Base-by-base conservation (phyloP, 2,113 vertebrate genomes). In the Gavia stellata region DNA sequence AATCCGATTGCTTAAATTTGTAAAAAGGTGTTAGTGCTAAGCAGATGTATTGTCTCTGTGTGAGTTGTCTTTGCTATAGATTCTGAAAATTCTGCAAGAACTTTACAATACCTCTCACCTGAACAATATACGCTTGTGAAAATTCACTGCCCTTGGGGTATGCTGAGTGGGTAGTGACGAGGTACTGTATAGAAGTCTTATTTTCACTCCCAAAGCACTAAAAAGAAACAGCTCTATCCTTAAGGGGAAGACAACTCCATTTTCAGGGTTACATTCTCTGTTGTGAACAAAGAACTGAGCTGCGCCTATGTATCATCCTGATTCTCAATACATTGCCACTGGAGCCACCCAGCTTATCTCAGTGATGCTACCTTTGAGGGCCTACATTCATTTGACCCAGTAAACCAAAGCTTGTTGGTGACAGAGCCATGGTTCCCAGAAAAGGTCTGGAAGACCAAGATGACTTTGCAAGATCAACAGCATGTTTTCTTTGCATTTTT, bases 351-450 rank as follows among this genome's bases (percentile, higher is more conserved):
- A 28, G 28, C 33, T 45, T 7, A 17, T 38, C 36, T 49, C 3
- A 0, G 29, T 0, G 1, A 42, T 45, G 19, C 29, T 18, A 4
- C 18, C 61, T 85, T 21, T 55, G 34, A 44, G 23, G 19, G 14
- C 36, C 36, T 20, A 36, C 40, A 10, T 82, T 70, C 28, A 34
- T 38, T 6, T 8, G 7, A 45, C 7, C 14, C 44, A 52, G 14
- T 28, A 85, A 79, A 31, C 10, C 5, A 40, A 10, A 61, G 49
- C 2, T 40, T 17, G 2, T 0, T 59, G 24, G 36, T 61, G 71
- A 68, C 28, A 90, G 26, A 66, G 36, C 21, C 4, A 3, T 4
- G 4, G 19, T 4, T 88, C 66, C 40, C 59, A 88, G 44, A 66
- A 90, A 80, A 77, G 38, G 29, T 66, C 33, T 81, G 34, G n/a